These are phyloP conservation scores for Drosophila oshimai DNA, from an alignment of 1,140 invertebrate genomes.

Conservation along the genomic window DNA sequence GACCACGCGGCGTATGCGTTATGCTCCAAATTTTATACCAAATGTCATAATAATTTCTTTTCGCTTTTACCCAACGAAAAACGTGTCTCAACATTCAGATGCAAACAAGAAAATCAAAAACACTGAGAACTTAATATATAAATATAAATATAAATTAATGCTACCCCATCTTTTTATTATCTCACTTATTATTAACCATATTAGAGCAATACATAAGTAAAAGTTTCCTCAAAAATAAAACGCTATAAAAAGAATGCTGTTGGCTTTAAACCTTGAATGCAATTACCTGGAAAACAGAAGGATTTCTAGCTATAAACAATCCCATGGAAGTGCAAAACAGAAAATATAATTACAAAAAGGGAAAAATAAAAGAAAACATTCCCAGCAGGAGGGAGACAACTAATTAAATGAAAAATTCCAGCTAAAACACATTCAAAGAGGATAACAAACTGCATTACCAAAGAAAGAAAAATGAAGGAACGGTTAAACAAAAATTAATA, in stretches of 20 bases:
- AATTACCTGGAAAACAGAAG: not conserved
- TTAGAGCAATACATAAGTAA: too few species aligned
- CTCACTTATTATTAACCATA: too few species aligned
- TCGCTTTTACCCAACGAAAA: not conserved
- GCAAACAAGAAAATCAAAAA: too few species aligned
- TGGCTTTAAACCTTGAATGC: not conserved
- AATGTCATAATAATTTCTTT: not conserved
- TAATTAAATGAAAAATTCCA: not conserved
- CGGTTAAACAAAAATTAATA: not conserved
- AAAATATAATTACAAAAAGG: not conserved
- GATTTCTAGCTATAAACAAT: too few species aligned
- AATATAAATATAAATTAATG: too few species aligned
- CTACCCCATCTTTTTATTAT: too few species aligned
- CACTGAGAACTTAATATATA: too few species aligned
- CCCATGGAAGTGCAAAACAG: not conserved
- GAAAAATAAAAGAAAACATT: not conserved
- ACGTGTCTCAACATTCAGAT: not conserved
- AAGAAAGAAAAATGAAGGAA: not conserved
- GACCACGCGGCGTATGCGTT: slow-evolving; percentile 39
- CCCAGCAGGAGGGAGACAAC: not conserved
- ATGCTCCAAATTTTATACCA: slow-evolving; percentile 1
- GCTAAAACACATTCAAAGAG: not conserved
- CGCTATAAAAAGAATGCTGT: too few species aligned
- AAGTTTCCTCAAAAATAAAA: too few species aligned
- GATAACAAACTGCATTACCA: not conserved